Evolutionary conservation across 2,888 invertebrate species (phyloP).

Genomic region (Caenorhabditis auriculariae): DNA sequence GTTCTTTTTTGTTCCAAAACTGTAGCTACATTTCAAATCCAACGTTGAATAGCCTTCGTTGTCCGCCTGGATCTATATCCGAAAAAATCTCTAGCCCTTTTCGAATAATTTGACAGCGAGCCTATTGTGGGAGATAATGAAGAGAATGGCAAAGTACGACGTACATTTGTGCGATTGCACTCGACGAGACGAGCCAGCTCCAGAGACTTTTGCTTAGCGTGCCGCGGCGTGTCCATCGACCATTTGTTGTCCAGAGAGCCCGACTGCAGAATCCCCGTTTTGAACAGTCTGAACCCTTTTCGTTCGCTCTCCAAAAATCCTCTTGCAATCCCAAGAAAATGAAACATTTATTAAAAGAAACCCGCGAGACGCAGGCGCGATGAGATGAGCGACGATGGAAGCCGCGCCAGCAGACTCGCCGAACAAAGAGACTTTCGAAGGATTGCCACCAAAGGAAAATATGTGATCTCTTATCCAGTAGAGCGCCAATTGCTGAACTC

Average conservation of each 20-base stretch:
- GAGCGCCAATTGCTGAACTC: constrained; percentile 80
- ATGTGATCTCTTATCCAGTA: constrained; percentile 92
- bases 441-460: constrained; percentile 84
- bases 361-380: constrained; percentile 73
- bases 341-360: constrained; percentile 5
- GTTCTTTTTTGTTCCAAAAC: no score
- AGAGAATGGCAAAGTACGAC: no score
- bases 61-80: no score
- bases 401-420: constrained; percentile 95
- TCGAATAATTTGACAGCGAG: no score
- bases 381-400: constrained; percentile 69
- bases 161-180: constrained; percentile 69
- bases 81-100: no score
- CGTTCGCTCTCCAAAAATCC: neutral
- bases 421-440: constrained; percentile 79
- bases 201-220: constrained; percentile 76
- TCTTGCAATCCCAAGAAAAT: constrained; percentile 1
- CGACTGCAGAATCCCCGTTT: constrained; percentile 88
- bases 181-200: constrained; percentile 82
- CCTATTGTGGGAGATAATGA: no score
- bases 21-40: no score
- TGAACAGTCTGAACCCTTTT: constrained; percentile 65
- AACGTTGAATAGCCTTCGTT: no score
- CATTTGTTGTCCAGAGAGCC: constrained; percentile 92
- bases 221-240: constrained; percentile 88